These are phyloP conservation scores for Popillia japonica DNA, from an alignment of 1,140 invertebrate species.

Conservation along the genomic window DNA sequence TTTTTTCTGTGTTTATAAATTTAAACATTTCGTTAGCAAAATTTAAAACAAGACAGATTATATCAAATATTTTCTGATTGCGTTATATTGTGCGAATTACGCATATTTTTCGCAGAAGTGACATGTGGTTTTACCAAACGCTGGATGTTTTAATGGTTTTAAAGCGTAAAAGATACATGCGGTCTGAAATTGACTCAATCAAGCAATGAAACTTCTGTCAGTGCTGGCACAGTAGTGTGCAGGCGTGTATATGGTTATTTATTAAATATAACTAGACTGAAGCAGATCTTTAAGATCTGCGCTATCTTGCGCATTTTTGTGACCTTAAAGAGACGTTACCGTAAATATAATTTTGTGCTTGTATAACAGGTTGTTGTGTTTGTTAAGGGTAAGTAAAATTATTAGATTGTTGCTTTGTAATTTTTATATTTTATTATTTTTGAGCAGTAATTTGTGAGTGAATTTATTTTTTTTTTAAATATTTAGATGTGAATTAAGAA, in stretches of 20 bases:
- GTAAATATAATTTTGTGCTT: neutral
- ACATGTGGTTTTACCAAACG: neutral
- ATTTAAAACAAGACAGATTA: neutral
- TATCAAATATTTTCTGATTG: neutral
- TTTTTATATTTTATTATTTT: no score
- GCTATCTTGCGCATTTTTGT: neutral
- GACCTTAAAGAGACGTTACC: neutral
- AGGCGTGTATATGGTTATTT: neutral
- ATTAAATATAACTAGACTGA: constrained; percentile 7
- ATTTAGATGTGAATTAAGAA: no score
- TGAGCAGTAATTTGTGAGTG: no score
- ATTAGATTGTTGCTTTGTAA: no score
- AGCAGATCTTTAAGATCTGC: neutral
- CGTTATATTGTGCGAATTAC: neutral
- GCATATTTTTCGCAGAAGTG: neutral
- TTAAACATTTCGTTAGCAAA: no score
- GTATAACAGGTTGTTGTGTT: neutral
- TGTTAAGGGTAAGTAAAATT: no score
- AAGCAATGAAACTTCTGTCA: constrained; percentile 9
- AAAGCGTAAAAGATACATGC: neutral
- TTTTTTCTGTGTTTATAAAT: no score
- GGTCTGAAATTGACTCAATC: constrained; percentile 8
- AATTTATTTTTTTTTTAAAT: no score
- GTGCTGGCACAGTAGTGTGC: neutral
- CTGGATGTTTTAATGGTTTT: neutral